Percentiles rank a stretch among this genome's conserved stretches.
phyloP scores from a whole-genome alignment of 2,113 vertebrate species.

The Mirounga angustirostris region DNA sequence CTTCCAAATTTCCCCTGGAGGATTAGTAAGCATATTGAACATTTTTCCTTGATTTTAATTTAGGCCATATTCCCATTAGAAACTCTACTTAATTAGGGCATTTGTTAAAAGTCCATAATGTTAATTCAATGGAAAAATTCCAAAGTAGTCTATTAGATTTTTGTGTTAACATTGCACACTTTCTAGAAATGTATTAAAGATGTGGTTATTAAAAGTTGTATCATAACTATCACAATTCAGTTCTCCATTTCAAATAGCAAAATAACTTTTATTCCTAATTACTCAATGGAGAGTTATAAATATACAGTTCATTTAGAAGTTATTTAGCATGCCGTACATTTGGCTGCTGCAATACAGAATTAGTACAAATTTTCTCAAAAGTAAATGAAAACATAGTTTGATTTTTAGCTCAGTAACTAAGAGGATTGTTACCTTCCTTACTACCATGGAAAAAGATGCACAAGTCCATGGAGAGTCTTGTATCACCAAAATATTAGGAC shows the following conservation, averaged over 20 bases:
- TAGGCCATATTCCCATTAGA: constrained; percentile 72
- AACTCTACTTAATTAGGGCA: constrained; percentile 77
- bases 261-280: constrained; percentile 19
- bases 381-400: constrained; percentile 1
- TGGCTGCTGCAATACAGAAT: not conserved
- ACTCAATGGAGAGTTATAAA: not conserved
- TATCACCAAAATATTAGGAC: not conserved
- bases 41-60: constrained; percentile 78
- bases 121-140: constrained; percentile 76
- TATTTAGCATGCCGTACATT: constrained; percentile 6
- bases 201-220: constrained; percentile 67
- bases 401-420: not conserved
- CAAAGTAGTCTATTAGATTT: constrained; percentile 67
- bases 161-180: constrained; percentile 55
- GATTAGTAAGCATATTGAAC: not conserved
- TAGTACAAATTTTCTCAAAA: constrained; percentile 19
- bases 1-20: constrained; percentile 21
- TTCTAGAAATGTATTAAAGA: constrained; percentile 57
- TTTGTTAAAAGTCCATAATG: constrained; percentile 77
- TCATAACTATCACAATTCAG: constrained; percentile 31
- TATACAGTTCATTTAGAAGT: constrained; percentile 6
- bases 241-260: constrained; percentile 53
- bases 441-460: not conserved
- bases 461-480: not conserved
- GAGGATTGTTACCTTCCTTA: not conserved